Evolutionary conservation across 2,888 invertebrate genomes (phyloP), one percentile per base, ranked within the genome.

Genomic region (Tetheella fluctuosa): DNA sequence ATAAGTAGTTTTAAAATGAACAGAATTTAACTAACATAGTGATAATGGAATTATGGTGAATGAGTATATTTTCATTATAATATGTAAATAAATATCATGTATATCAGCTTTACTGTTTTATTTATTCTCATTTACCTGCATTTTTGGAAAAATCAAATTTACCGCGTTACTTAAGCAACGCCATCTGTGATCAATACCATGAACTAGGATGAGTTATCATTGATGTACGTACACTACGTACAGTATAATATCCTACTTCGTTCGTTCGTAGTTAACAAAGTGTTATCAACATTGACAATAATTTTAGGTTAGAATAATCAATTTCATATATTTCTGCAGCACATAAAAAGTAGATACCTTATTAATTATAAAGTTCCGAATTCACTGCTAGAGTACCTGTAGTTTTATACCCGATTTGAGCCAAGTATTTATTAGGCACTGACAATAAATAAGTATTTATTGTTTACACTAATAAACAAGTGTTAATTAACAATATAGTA

Each of bases 1-100:
- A 48, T 7, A n/a, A n/a, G n/a, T n/a, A 42, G 17, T n/a, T 37
- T 37, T 30, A 30, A 30, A 42, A 42, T 15, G n/a, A n/a, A 17
- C 5, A 42, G 80, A 81, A 74, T 75, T 68, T 79, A 79, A 74
- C 69, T 73, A 71, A 79, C 71, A 77, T 83, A 82, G 79, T 73
- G 74, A 79, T 81, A 28, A 67, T 69, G 67, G 13, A 23, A 39
- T 39, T 64, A 65, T 71, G 69, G 69, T 68, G 73, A 71, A 73
- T 68, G 69, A 64, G 69, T 81, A 78, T 83, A 80, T 79, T 80
- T 75, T 73, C 78, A 81, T 77, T 76, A 77, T 78, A n/a, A 85
- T 88, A 74, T 77, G 78, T 79, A 88, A 86, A 90, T 89, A 89
- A 89, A 89, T 77, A 80, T 81, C 78, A 82, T 81, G 83, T 87